A percentile compares a stretch with the other conserved stretches of the same genome.
These are phyloP conservation scores for Armadillidium nasatum DNA, from an alignment of 1,140 invertebrate species.

Conservation along the genomic window DNA sequence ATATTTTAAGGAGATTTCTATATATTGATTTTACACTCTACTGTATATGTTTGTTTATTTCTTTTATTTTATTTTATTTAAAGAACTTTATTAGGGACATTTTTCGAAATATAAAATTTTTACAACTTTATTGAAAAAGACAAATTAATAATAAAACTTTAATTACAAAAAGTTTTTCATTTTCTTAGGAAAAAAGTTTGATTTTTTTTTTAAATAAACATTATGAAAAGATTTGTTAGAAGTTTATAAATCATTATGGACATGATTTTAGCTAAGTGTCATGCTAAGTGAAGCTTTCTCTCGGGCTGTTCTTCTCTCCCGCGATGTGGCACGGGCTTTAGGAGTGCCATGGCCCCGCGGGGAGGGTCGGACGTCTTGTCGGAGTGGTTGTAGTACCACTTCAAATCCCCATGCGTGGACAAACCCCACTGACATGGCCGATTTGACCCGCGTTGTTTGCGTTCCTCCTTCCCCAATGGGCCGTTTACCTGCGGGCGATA, in stretches of 20 bases:
- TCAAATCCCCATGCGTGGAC: slow-evolving; percentile 10
- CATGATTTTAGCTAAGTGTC: background rate
- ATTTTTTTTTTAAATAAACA: too few species aligned
- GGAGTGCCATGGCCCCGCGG: background rate
- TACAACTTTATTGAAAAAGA: too few species aligned
- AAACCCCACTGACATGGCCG: slow-evolving; percentile 30
- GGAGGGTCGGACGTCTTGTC: background rate
- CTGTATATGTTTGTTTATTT: too few species aligned
- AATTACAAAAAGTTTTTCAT: too few species aligned
- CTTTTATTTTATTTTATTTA: too few species aligned
- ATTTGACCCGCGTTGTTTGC: slow-evolving; percentile 14
- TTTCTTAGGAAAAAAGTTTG: too few species aligned
- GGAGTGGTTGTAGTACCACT: background rate
- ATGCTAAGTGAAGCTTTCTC: background rate
- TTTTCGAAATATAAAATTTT: too few species aligned
- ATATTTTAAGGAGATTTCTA: too few species aligned
- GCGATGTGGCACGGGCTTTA: slow-evolving; percentile 1
- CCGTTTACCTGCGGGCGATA: background rate
- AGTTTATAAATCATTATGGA: background rate
- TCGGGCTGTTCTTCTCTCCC: background rate
- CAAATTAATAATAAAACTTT: too few species aligned
- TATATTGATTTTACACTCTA: too few species aligned
- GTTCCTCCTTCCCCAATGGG: slow-evolving; percentile 3
- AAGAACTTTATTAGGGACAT: too few species aligned
- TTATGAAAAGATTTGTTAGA: too few species aligned